Evolutionary conservation across 2,797 vertebrate genomes (phyloP).

Genomic region (Mergus octosetaceus): DNA sequence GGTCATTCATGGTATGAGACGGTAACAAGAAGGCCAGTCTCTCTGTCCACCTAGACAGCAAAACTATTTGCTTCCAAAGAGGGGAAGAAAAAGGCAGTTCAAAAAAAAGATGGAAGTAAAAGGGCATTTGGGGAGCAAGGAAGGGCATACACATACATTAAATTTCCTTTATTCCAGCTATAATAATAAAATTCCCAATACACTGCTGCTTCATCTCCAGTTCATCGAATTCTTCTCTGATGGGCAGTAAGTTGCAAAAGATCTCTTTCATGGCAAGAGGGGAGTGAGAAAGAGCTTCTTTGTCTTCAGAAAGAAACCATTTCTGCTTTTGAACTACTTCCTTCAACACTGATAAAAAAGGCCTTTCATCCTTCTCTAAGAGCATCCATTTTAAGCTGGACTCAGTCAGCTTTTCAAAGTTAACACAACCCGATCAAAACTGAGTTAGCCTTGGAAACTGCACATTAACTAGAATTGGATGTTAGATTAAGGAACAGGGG

Average conservation of each 20-base stretch:
- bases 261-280: slow-evolving; percentile 43
- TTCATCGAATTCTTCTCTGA: slow-evolving; percentile 43
- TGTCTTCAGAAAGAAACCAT: slow-evolving; percentile 70
- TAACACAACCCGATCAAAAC: slow-evolving; percentile 57
- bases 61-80: neutral
- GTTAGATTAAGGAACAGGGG: slow-evolving; percentile 28
- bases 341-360: slow-evolving; percentile 62
- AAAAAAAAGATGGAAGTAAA: neutral
- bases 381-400: slow-evolving; percentile 55
- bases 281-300: slow-evolving; percentile 46
- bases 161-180: slow-evolving; percentile 6
- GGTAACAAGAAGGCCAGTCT: neutral
- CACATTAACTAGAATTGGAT: slow-evolving; percentile 49
- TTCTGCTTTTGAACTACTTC: slow-evolving; percentile 65
- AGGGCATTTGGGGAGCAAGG: neutral
- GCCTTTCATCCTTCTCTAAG: slow-evolving; percentile 65
- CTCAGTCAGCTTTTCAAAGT: slow-evolving; percentile 53
- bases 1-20: neutral
- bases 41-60: neutral
- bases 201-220: slow-evolving; percentile 39
- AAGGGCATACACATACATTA: neutral
- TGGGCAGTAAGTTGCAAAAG: slow-evolving; percentile 54
- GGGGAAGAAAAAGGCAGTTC: neutral
- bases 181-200: slow-evolving; percentile 49
- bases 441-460: slow-evolving; percentile 52